A percentile compares a stretch with the other conserved stretches of the same genome.
Conservation (phyloP, 1,140 invertebrate genomes). For the Telenomus remus region DNA sequence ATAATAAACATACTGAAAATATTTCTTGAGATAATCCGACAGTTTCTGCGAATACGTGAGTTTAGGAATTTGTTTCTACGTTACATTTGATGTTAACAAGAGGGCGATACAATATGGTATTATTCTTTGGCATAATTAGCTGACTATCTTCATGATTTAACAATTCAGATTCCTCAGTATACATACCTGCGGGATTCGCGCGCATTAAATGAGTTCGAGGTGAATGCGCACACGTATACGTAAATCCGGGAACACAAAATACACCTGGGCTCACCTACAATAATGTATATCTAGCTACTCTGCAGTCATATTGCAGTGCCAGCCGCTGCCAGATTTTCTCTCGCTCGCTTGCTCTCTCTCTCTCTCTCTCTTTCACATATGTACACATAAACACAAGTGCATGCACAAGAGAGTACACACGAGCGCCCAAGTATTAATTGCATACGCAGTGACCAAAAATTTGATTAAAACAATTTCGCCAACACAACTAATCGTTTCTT, state of each 20-base stretch:
- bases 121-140: constrained; percentile 57
- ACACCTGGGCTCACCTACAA: constrained; percentile 59
- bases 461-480: constrained; percentile 52
- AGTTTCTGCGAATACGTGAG: too few species aligned
- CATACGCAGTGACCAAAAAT: constrained; percentile 49
- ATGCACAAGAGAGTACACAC: not conserved
- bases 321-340: constrained; percentile 57
- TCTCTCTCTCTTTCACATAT: constrained; percentile 10
- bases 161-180: constrained; percentile 48
- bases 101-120: constrained; percentile 27
- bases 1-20: too few species aligned
- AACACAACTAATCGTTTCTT: constrained; percentile 26
- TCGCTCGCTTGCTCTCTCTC: constrained; percentile 5
- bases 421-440: constrained; percentile 32
- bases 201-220: constrained; percentile 55
- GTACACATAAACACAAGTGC: constrained; percentile 14
- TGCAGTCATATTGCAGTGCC: constrained; percentile 58
- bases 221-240: constrained; percentile 35
- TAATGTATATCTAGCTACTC: constrained; percentile 55
- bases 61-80: constrained; percentile 9
- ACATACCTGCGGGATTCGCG: constrained; percentile 41
- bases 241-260: constrained; percentile 53
- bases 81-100: constrained; percentile 43
- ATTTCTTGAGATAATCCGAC: too few species aligned
- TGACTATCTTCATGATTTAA: constrained; percentile 58